These are phyloP conservation scores for Beris chalybata DNA, from an alignment of 2,888 invertebrate species.

Conservation along the genomic window DNA sequence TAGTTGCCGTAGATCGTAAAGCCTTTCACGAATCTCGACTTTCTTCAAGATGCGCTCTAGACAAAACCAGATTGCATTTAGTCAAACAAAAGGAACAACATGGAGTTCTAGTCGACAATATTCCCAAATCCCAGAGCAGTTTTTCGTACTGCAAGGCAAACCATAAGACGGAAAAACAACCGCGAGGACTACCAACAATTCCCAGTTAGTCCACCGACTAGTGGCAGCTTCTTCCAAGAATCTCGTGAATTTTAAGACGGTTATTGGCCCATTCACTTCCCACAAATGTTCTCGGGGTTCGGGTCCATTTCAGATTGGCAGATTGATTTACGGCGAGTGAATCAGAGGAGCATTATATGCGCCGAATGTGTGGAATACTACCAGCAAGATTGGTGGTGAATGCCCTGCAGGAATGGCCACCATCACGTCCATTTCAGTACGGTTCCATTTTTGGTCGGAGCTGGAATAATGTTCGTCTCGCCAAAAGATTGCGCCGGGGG, in stretches of 20 bases:
- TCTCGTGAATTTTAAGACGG: neutral
- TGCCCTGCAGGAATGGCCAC: too few species aligned
- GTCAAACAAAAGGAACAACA: neutral
- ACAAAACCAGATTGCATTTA: slow-evolving; percentile 1
- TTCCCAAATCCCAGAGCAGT: too few species aligned
- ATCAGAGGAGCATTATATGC: neutral
- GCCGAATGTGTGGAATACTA: too few species aligned
- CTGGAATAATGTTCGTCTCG: too few species aligned
- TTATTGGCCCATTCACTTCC: slow-evolving; percentile 13
- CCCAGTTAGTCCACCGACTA: too few species aligned
- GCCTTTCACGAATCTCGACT: neutral
- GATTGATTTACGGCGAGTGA: slow-evolving; percentile 19
- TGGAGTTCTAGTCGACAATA: neutral
- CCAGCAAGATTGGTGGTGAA: too few species aligned
- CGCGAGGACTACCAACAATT: too few species aligned
- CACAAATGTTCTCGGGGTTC: neutral
- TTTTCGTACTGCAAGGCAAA: too few species aligned
- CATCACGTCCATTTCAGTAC: too few species aligned
- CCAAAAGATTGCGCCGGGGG: neutral
- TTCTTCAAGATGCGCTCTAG: slow-evolving; percentile 3
- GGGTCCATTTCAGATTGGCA: neutral
- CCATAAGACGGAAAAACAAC: too few species aligned
- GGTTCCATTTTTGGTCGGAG: too few species aligned
- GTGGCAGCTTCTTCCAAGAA: slow-evolving; percentile 4
- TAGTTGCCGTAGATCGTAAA: too few species aligned